Evolutionary conservation across 1,140 invertebrate genomes (phyloP).

Genomic region (Hestina assimilis): DNA sequence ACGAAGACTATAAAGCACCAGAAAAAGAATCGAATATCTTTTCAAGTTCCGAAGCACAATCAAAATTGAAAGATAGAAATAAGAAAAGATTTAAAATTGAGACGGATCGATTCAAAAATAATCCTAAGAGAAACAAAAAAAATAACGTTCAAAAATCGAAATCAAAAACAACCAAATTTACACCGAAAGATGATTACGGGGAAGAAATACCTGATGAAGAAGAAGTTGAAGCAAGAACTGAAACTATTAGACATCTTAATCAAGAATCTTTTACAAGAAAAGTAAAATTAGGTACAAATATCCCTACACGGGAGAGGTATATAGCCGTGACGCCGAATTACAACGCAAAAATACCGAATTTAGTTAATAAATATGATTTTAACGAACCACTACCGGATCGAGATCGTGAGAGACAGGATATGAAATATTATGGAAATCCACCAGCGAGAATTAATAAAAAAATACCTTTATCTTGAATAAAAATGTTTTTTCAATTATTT

Average conservation of each 20-base stretch:
- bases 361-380: slow-evolving; percentile 56
- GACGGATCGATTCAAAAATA: slow-evolving; percentile 4
- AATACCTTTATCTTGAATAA: not conserved
- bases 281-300: slow-evolving; percentile 31
- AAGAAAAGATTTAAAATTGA: slow-evolving; percentile 15
- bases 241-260: slow-evolving; percentile 28
- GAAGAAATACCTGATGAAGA: slow-evolving; percentile 7
- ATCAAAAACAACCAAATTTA: not conserved
- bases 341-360: slow-evolving; percentile 40
- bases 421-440: slow-evolving; percentile 40
- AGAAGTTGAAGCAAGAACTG: slow-evolving; percentile 41
- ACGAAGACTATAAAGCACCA: slow-evolving; percentile 52
- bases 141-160: no score
- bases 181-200: slow-evolving; percentile 1
- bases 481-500: not conserved
- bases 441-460: slow-evolving; percentile 19
- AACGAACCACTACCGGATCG: slow-evolving; percentile 56
- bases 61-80: not conserved
- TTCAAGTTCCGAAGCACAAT: slow-evolving; percentile 27
- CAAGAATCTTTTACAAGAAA: slow-evolving; percentile 10
- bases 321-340: slow-evolving; percentile 50
- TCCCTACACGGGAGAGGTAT: slow-evolving; percentile 42
- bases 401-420: slow-evolving; percentile 45
- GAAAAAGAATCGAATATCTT: slow-evolving; percentile 38
- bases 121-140: no score